Evolutionary conservation across 2,888 invertebrate species (phyloP), one percentile per base, ranked within the genome.

Genomic region (Idaea straminata): DNA sequence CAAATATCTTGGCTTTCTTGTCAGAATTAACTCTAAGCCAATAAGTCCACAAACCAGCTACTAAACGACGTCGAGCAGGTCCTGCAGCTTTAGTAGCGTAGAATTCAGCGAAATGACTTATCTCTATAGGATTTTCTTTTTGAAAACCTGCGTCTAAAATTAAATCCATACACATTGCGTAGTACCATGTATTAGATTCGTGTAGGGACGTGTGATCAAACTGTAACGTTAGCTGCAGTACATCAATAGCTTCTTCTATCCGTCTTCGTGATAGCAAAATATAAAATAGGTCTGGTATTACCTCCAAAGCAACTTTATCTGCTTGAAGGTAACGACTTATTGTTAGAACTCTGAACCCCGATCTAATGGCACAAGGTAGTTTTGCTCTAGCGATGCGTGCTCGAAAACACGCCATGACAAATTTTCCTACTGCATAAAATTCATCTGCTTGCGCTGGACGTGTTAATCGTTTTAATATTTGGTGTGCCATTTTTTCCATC

Each of bases 61-160:
- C 76, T 10, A 92, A 77, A 15, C 92, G 81, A 5, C 89, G 83
- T 15, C 87, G 78, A 70, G 83, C 81, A 3, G 80, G 72, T 0
- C 86, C 84, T 2, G 77, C 80, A 4, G 76, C 69, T 69, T 73
- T 81, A 58, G 75, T 71, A 66, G 89, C 72, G 16, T 84, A 79
- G 72, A 77, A 83, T 61, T 88, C 83, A 3, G 93, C 93, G 67
- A 87, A 93, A 5, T 81, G 76, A 68, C 83, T 86, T 67, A 94
- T 93, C 61, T 84, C 86, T 16, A 86, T 78, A 4, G 93, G 90
- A 0, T 89, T 82, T 77, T 94, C 94, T 62, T 94, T 73, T 65
- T 90, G 85, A 75, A 94, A 92, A 5, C 94, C 92, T 71, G 94
- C 91, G 72, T 95, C 94, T 58, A 95, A 76, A 63, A 94, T 85